Evolutionary conservation across 2,888 invertebrate genomes (phyloP).

Genomic region (Acanthopleura granulata): DNA sequence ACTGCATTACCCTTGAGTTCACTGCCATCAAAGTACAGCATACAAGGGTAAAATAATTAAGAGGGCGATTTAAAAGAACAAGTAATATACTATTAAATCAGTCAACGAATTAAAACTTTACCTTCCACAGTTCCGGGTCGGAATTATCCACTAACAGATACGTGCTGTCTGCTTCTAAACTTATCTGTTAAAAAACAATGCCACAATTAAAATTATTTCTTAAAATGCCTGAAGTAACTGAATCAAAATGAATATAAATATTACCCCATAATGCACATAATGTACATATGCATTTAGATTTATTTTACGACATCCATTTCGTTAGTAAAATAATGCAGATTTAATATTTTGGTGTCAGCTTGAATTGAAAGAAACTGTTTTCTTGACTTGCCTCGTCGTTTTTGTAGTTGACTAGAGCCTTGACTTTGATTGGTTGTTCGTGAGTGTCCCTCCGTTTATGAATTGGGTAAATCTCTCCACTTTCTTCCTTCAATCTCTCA

Average conservation of each 20-base stretch:
- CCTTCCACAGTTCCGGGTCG: conserved; percentile 62
- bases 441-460: conserved; percentile 49
- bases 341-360: too few species aligned
- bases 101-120: conserved; percentile 31
- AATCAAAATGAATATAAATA: too few species aligned
- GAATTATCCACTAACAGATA: conserved; percentile 58
- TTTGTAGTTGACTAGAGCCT: conserved; percentile 50
- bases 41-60: too few species aligned
- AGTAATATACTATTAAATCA: too few species aligned
- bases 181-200: conserved; percentile 39
- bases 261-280: too few species aligned
- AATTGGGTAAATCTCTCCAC: conserved; percentile 50
- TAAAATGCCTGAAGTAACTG: not conserved
- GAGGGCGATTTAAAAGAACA: too few species aligned
- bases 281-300: too few species aligned
- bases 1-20: too few species aligned
- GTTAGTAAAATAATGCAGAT: too few species aligned
- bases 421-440: conserved; percentile 50
- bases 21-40: too few species aligned
- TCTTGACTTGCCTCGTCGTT: conserved; percentile 40
- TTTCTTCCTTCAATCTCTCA: conserved; percentile 45
- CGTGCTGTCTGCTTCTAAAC: conserved; percentile 49
- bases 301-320: too few species aligned
- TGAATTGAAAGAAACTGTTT: too few species aligned
- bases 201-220: not conserved